Base-by-base conservation (phyloP, 2,113 vertebrate genomes). In the Cebidichthys violaceus region DNA sequence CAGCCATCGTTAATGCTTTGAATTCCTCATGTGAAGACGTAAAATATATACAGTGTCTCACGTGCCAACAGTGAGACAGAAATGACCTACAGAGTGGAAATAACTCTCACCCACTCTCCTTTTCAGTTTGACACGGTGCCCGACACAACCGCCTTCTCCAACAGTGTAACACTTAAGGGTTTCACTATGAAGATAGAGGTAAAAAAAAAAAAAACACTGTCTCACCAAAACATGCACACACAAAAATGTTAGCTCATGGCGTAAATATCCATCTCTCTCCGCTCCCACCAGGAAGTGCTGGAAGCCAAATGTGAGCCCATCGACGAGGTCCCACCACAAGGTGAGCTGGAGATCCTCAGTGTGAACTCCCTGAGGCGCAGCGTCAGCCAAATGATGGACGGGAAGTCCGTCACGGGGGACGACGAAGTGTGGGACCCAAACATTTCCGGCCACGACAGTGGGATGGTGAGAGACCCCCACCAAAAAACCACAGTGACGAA, bases 181-280 rank as follows among this genome's bases (percentile, higher is more conserved):
- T 99, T 97, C 94, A 98, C 95, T 6, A 94, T 94, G 93, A 97
- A 96, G 90, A 90, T 94, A 1, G 98, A 99, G 97, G 98, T 99
- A 95, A 85, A 84, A 52, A 20, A 85, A 84, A 50, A 47, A 13
- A 24, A 24, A 54, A 45, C 14, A 45, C 8, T 52, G 0, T 39
- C 6, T 1, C 18, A 43, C 9, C 1, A 47, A 47, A 47, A 20
- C 61, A 37, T 6, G 60, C 6, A 6, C 22, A 65, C 8, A 9
- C 22, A n/a, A n/a, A n/a, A n/a, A n/a, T n/a, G n/a, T n/a, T n/a
- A n/a, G n/a, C n/a, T n/a, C 37, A 47, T 4, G 1, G 3, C 0
- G 10, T 33, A 18, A 15, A 66, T 3, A 27, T 41, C 6, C 1
- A 0, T 18, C 6, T 52, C 47, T 50, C 17, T 50, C 10, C 1